Conservation (phyloP, 37 sponge, comb jelly and placozoan species). For the Agelas oroides region DNA sequence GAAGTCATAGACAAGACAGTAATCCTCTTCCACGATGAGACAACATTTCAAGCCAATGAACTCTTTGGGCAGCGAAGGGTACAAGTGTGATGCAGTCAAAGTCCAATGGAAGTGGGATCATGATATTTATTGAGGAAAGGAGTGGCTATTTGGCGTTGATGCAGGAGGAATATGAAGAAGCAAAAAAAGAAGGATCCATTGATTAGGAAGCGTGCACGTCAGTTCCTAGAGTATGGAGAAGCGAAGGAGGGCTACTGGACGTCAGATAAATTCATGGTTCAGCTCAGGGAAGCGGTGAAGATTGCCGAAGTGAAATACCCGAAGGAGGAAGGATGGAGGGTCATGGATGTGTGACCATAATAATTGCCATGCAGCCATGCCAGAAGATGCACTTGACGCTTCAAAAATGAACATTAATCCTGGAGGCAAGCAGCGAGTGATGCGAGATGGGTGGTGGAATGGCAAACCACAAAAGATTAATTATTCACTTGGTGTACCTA, state of each 20-base stretch:
- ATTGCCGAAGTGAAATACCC: too few relatives aligned
- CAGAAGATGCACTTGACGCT: too few relatives aligned
- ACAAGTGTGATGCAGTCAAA: slow-evolving; percentile 33
- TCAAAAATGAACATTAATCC: slow-evolving; percentile 40
- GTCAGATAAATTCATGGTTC: slow-evolving; percentile 24
- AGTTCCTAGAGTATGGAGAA: neutral
- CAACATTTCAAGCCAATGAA: slow-evolving; percentile 24
- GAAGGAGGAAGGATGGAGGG: too few relatives aligned
- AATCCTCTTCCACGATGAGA: slow-evolving; percentile 24
- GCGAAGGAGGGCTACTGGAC: too few relatives aligned
- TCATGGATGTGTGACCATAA: slow-evolving; percentile 8
- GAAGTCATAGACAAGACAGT: neutral
- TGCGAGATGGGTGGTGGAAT: too few relatives aligned
- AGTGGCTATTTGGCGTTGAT: slow-evolving; percentile 56
- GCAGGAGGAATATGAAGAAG: too few relatives aligned
- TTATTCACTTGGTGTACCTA: too few relatives aligned
- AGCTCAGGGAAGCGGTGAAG: slow-evolving; percentile 24
- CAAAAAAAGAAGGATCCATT: neutral
- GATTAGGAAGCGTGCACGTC: neutral
- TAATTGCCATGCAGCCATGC: too few relatives aligned
- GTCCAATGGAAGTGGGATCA: slow-evolving; percentile 47
- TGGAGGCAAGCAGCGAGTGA: too few relatives aligned
- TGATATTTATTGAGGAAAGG: slow-evolving; percentile 47
- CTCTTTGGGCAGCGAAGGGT: slow-evolving; percentile 2
- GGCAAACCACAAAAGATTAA: too few relatives aligned